Evolutionary conservation across 2,797 vertebrate species (phyloP).

Genomic region (Gypaetus barbatus): DNA sequence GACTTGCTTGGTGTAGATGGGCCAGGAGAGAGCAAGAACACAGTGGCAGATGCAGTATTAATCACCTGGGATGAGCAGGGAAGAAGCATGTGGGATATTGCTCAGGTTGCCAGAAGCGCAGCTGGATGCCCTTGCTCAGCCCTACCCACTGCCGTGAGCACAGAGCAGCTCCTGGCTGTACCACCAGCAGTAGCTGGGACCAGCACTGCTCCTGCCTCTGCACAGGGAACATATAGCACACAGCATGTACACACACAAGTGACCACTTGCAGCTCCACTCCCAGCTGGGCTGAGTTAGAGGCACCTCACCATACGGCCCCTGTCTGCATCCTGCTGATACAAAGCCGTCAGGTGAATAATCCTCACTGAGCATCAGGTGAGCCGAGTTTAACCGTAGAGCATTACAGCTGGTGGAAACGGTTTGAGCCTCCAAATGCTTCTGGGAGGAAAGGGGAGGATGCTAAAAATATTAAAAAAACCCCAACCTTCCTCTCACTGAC

Average conservation of each 20-base stretch:
- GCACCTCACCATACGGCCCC: not conserved
- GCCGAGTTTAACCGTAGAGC: not conserved
- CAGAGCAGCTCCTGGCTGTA: not conserved
- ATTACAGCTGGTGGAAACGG: not conserved
- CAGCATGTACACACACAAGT: fast-evolving
- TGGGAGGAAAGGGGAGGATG: not conserved
- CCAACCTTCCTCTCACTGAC: not conserved
- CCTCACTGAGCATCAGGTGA: not conserved
- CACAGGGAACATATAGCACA: not conserved
- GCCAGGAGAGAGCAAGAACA: not conserved
- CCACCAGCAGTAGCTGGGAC: not conserved
- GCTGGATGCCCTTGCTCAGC: not conserved
- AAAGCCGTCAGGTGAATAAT: not conserved
- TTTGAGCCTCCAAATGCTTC: not conserved
- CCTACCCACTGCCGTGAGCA: not conserved
- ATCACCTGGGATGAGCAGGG: not conserved
- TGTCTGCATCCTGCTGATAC: not conserved
- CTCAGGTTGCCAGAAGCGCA: fast-evolving
- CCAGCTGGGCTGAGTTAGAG: not conserved
- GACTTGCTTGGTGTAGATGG: not conserved
- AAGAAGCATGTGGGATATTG: not conserved
- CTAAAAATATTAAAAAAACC: not conserved
- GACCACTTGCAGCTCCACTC: not conserved
- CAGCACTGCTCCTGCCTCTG: not conserved
- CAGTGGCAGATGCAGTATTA: not conserved